These are phyloP conservation scores for Crotalus helleri DNA, from an alignment of 2,113 vertebrate species.

Conservation along the genomic window DNA sequence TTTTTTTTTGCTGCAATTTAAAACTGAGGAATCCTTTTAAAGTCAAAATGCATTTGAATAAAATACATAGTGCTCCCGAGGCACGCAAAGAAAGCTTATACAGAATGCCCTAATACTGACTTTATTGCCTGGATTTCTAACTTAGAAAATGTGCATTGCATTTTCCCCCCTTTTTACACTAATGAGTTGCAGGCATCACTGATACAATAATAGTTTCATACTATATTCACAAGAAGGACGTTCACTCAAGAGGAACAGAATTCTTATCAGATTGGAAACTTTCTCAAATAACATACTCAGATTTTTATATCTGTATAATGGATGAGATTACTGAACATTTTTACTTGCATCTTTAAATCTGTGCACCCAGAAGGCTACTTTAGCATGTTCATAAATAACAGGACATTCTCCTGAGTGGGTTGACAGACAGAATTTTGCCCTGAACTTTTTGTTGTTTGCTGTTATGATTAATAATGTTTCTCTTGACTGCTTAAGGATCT, in stretches of 20 bases:
- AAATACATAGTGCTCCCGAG: not conserved
- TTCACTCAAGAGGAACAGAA: constrained; percentile 58
- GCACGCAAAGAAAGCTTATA: not conserved
- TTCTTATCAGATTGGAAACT: constrained; percentile 58
- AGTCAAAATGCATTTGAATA: constrained; percentile 6
- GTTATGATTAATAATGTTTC: not conserved
- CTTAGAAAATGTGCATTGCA: constrained; percentile 50
- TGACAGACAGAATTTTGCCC: not conserved
- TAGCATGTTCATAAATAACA: not conserved
- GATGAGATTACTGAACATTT: constrained; percentile 68
- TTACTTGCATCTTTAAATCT: constrained; percentile 47
- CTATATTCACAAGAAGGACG: constrained; percentile 55
- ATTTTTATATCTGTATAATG: constrained; percentile 72
- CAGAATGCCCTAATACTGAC: constrained; percentile 11
- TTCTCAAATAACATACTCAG: constrained; percentile 63
- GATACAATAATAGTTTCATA: constrained; percentile 56
- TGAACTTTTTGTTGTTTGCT: constrained; percentile 6
- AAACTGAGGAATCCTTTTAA: constrained; percentile 21
- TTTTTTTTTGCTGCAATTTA: constrained; percentile 26
- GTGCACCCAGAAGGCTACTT: not conserved
- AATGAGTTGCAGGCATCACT: constrained; percentile 58
- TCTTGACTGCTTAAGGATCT: not conserved
- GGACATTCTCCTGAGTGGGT: constrained; percentile 19
- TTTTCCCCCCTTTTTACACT: constrained; percentile 2
- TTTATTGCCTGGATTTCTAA: constrained; percentile 45